A percentile compares a stretch with the other conserved stretches of the same genome.
These are phyloP conservation scores for Formicarius rufipectus DNA, from an alignment of 2,113 vertebrate genomes.

Conservation along the genomic window DNA sequence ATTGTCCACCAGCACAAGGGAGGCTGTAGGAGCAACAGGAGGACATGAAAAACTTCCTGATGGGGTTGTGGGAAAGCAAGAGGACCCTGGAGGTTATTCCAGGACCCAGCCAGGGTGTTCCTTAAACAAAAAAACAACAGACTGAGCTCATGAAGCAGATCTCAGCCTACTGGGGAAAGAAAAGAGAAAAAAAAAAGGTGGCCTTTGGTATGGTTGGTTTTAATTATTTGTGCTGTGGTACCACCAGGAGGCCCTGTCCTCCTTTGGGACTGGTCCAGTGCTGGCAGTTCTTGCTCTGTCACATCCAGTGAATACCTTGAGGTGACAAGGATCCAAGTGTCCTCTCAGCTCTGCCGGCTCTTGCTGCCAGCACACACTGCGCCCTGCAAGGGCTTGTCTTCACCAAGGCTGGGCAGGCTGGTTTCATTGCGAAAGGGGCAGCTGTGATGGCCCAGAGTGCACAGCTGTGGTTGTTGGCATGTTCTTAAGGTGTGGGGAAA, in stretches of 20 bases:
- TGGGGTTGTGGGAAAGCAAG: background rate
- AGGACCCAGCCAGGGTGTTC: background rate
- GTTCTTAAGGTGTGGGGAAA: background rate
- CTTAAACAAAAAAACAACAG: background rate
- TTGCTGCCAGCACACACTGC: background rate
- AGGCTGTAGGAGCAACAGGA: background rate
- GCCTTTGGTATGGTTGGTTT: background rate
- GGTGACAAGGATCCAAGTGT: background rate
- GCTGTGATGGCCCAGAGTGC: background rate
- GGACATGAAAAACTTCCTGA: background rate
- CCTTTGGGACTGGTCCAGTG: background rate
- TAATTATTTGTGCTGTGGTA: background rate
- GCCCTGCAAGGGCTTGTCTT: background rate
- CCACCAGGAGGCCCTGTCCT: background rate
- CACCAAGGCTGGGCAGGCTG: background rate
- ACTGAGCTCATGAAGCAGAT: background rate
- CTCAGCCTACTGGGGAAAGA: background rate
- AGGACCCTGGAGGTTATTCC: background rate
- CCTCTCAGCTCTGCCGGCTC: background rate
- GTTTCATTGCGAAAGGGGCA: background rate
- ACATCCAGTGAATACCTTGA: fast-evolving
- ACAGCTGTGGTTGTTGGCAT: background rate
- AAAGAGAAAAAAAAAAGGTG: background rate
- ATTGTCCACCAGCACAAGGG: background rate
- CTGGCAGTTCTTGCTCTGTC: background rate